Conservation (phyloP, 2,113 vertebrate species). For the Megaleporinus macrocephalus region DNA sequence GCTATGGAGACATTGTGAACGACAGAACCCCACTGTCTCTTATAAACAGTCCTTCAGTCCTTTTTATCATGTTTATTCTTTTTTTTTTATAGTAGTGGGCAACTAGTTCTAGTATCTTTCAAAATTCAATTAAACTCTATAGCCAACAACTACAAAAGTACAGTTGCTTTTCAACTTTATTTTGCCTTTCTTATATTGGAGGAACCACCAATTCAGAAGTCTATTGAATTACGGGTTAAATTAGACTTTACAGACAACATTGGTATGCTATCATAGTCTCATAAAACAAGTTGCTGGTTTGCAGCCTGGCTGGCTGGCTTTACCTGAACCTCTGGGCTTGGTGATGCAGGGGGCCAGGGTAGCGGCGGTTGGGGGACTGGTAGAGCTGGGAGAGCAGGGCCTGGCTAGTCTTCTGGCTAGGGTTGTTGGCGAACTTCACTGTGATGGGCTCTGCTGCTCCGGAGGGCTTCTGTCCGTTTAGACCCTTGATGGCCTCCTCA, state of each 20-base stretch:
- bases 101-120: conserved; percentile 8
- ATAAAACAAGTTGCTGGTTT: conserved; percentile 5
- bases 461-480: conserved; percentile 99
- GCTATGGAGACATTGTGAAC: conserved; percentile 72
- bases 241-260: conserved; percentile 1
- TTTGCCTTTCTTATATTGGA: neutral
- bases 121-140: neutral
- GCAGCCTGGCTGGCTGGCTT: conserved; percentile 63
- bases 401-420: conserved; percentile 99
- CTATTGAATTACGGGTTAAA: neutral
- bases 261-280: neutral
- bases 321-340: conserved; percentile 99
- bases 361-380: conserved; percentile 98
- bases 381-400: conserved; percentile 98
- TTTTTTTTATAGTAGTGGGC: neutral
- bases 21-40: conserved; percentile 82
- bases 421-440: conserved; percentile 99
- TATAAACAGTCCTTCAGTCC: conserved; percentile 70
- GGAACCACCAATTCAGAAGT: neutral
- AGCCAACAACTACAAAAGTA: neutral
- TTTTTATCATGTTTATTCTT: conserved; percentile 26
- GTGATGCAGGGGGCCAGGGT: conserved; percentile 98
- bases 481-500: conserved; percentile 99
- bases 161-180: neutral
- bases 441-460: conserved; percentile 98